These are phyloP conservation scores for Xylota segnis DNA, from an alignment of 2,888 invertebrate genomes.

Conservation along the genomic window DNA sequence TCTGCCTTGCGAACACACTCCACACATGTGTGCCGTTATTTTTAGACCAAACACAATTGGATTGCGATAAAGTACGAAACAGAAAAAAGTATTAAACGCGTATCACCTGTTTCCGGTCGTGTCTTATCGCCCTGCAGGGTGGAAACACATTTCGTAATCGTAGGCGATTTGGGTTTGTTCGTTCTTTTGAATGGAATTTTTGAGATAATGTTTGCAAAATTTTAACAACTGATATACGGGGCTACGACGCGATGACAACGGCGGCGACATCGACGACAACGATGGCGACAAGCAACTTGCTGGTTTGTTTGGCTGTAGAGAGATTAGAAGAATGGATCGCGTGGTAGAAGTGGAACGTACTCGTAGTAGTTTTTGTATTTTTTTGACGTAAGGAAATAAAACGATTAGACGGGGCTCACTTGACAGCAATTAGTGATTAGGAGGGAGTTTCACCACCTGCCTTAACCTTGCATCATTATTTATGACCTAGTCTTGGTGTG, in stretches of 20 bases:
- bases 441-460: not conserved
- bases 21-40: too few relatives aligned
- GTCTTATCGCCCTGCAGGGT: constrained; percentile 24
- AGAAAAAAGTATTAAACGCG: constrained; percentile 2
- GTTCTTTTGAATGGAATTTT: constrained; percentile 5
- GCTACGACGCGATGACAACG: not conserved
- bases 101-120: constrained; percentile 55
- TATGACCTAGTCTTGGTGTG: not conserved
- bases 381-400: not conserved
- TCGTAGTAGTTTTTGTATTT: too few relatives aligned
- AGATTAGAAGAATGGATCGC: not conserved
- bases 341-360: too few relatives aligned
- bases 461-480: not conserved
- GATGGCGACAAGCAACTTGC: not conserved
- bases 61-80: not conserved
- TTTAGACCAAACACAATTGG: constrained; percentile 29
- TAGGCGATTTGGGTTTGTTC: not conserved
- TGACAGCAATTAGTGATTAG: not conserved
- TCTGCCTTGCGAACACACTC: too few relatives aligned
- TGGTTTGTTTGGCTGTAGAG: not conserved
- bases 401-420: not conserved
- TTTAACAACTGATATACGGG: not conserved
- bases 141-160: constrained; percentile 21
- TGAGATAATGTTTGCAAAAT: not conserved
- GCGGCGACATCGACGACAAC: too few relatives aligned